A percentile compares a stretch with the other conserved stretches of the same genome.
Conservation (phyloP, 1,140 invertebrate species). For the Phymastichus coffea region DNA sequence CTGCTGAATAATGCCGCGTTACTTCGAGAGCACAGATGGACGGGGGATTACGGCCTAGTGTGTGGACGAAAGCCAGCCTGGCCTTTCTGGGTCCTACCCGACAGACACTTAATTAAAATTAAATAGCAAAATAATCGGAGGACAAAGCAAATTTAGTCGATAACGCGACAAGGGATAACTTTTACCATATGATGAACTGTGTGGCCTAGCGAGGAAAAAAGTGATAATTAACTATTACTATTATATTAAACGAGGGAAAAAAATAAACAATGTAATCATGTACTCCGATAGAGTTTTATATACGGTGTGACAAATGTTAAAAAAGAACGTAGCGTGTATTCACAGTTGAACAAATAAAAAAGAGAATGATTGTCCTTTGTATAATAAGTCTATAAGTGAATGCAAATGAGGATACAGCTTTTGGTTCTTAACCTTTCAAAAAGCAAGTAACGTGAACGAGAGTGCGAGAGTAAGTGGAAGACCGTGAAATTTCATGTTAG, state of each 20-base stretch:
- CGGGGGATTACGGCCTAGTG: conserved; percentile 48
- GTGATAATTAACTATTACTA: conserved; percentile 54
- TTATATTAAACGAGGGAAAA: conserved; percentile 41
- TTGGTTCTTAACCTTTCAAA: conserved; percentile 52
- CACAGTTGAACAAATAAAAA: conserved; percentile 31
- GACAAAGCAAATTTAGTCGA: conserved; percentile 43
- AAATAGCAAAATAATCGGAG: conserved; percentile 29
- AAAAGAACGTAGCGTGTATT: conserved; percentile 48
- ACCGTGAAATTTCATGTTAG: conserved; percentile 20
- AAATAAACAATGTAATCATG: conserved; percentile 55
- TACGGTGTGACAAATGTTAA: conserved; percentile 56
- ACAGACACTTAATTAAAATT: conserved; percentile 32
- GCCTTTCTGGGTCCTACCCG: conserved; percentile 51
- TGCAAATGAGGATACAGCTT: conserved; percentile 54
- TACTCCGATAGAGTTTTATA: conserved; percentile 59
- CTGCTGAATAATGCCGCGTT: conserved; percentile 1
- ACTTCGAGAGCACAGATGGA: conserved; percentile 37
- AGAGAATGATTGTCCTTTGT: conserved; percentile 57
- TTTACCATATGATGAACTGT: conserved; percentile 50
- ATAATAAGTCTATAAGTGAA: conserved; percentile 56
- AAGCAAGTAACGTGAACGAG: conserved; percentile 34
- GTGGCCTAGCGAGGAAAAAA: conserved; percentile 59
- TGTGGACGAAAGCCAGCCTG: conserved; percentile 54
- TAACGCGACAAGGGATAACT: conserved; percentile 41
- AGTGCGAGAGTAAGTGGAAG: conserved; percentile 30